Evolutionary conservation across 2,888 invertebrate genomes (phyloP), one percentile per base, ranked within the genome.

Genomic region (Andrena dorsata): DNA sequence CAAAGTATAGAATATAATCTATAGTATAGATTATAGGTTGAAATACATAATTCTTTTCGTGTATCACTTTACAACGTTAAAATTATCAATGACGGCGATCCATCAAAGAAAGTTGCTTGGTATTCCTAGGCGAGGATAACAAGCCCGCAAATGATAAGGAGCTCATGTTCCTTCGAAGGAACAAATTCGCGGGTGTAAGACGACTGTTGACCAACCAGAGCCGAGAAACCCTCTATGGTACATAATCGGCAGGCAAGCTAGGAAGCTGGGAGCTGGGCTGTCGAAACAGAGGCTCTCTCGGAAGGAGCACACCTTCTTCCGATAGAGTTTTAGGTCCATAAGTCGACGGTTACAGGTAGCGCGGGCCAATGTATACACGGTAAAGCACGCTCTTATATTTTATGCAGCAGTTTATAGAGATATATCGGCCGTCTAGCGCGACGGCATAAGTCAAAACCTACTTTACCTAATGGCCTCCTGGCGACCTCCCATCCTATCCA

Each of bases 361-460:
- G 13, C 5, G 58, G 32, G 30, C 23, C 2, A 5, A n/a, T n/a
- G 35, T 51, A 60, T 32, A 47, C 72, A 70, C 80, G 68, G 70
- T 49, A 69, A 49, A 71, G 77, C 82, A 76, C 74, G 86, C 85
- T 88, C 89, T 90, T 90, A 91, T 92, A 92, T 91, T 90, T 92
- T 90, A 92, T 92, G 91, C 90, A 90, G 86, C 83, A 89, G 86
- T 92, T 90, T 90, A 92, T 91, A 91, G 91, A 91, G 90, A 92
- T 90, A 91, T 90, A 91, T 91, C 91, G 91, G 88, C 80, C 89
- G 87, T 87, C 90, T 88, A 88, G 89, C 83, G 88, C 90, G 90
- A 86, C 86, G 90, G 90, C 91, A 91, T 92, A 93, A 93, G 93
- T 93, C 93, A 93, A 92, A 93, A 93, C 90, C 92, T 92, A 93